These are phyloP conservation scores for Bombylius discolor DNA, from an alignment of 2,888 invertebrate species.

Conservation along the genomic window DNA sequence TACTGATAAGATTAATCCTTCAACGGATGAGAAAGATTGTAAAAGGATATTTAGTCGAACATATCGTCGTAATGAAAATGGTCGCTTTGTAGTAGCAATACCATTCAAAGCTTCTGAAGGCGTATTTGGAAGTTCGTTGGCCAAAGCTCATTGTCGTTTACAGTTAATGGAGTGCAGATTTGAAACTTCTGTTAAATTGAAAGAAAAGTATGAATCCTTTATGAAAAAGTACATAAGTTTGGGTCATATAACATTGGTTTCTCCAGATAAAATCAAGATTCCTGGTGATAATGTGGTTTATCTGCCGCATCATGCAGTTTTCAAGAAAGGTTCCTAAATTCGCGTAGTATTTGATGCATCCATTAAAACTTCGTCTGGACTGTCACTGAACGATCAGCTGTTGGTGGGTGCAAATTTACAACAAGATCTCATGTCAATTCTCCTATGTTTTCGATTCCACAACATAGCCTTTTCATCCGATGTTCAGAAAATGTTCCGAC, in stretches of 20 bases:
- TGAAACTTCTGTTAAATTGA: neutral
- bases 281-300: neutral
- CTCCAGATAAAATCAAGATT: neutral
- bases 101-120: neutral
- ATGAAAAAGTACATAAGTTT: constrained; percentile 16
- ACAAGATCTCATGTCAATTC: neutral
- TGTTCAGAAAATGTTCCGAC: constrained; percentile 5
- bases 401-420: neutral
- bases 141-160: neutral
- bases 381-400: neutral
- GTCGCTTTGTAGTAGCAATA: neutral
- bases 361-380: neutral
- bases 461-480: neutral
- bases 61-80: neutral
- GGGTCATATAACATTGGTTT: constrained; percentile 13
- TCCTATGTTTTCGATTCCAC: neutral
- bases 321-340: neutral
- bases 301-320: constrained; percentile 1
- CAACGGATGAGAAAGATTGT: neutral
- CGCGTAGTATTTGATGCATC: constrained; percentile 6
- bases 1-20: neutral
- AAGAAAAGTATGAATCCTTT: constrained; percentile 11
- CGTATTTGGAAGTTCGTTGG: neutral
- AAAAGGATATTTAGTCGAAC: neutral
- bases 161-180: neutral